A percentile compares a stretch with the other conserved stretches of the same genome.
Conservation (phyloP, 2,113 vertebrate species). For the Panurus biarmicus region DNA sequence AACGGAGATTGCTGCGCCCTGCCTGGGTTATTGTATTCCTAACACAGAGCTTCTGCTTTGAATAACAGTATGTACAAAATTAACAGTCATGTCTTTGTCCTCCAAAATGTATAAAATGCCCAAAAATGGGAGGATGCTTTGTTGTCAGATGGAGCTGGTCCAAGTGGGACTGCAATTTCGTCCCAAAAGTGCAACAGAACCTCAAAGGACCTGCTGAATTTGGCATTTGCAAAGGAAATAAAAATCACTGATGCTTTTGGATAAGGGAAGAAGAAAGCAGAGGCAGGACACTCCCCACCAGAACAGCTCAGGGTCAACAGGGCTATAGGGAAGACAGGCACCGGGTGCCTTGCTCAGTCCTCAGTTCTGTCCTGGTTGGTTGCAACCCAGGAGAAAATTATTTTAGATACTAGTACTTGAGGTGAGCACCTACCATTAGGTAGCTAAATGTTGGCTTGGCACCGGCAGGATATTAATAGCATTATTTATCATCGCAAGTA, state of each 20-base stretch:
- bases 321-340: neutral
- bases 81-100: neutral
- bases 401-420: neutral
- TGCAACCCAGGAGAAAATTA: neutral
- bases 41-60: constrained; percentile 3
- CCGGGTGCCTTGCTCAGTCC: neutral
- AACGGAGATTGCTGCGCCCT: neutral
- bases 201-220: neutral
- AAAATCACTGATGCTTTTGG: neutral
- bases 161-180: neutral
- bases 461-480: neutral
- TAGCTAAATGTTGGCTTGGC: neutral
- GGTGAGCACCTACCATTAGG: neutral
- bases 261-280: neutral
- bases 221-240: neutral
- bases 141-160: neutral
- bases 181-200: neutral
- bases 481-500: neutral
- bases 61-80: neutral
- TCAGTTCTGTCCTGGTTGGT: neutral
- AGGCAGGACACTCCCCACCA: neutral
- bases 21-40: neutral
- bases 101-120: neutral
- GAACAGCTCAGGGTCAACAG: neutral
- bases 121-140: neutral